phyloP scores from a whole-genome alignment of 1,140 invertebrate genomes.

The Drosophila virilis region DNA sequence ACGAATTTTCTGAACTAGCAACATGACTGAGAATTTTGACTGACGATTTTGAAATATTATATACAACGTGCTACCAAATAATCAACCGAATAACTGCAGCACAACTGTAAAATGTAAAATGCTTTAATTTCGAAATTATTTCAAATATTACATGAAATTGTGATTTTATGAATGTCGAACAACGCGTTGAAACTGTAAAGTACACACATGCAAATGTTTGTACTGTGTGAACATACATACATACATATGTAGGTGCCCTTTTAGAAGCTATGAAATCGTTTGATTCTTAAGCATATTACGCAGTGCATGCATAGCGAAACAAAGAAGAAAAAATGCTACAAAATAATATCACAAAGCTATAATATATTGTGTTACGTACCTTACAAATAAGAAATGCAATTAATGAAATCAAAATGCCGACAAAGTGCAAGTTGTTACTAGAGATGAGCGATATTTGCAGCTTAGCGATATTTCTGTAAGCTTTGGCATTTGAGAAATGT shows the following conservation, averaged over 20 bases:
- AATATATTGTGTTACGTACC: slow-evolving; percentile 29
- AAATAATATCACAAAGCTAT: not conserved
- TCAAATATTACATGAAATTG: slow-evolving; percentile 8
- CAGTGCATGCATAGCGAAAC: not conserved
- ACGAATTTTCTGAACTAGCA: slow-evolving; percentile 54
- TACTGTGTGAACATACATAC: not conserved
- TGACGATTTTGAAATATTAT: slow-evolving; percentile 14
- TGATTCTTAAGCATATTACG: not conserved
- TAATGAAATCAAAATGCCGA: slow-evolving; percentile 29
- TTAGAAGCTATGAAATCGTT: not conserved
- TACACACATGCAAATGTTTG: not conserved
- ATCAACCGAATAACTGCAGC: slow-evolving; percentile 1
- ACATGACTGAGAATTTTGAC: slow-evolving; percentile 64
- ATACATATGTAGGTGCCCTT: not conserved
- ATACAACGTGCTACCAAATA: not conserved
- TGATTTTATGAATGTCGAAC: slow-evolving; percentile 3
- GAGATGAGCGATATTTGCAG: slow-evolving; percentile 25
- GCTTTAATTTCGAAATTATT: slow-evolving; percentile 20
- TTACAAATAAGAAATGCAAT: slow-evolving; percentile 30
- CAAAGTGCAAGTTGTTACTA: slow-evolving; percentile 50
- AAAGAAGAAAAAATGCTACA: not conserved
- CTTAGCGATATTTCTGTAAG: slow-evolving; percentile 11
- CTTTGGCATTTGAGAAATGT: slow-evolving; percentile 3
- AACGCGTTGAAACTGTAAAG: not conserved
- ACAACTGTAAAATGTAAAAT: slow-evolving; percentile 18